A percentile compares a stretch with the other conserved stretches of the same genome.
Conservation (phyloP, 2,113 vertebrate genomes). For the Oryzias melastigma region DNA sequence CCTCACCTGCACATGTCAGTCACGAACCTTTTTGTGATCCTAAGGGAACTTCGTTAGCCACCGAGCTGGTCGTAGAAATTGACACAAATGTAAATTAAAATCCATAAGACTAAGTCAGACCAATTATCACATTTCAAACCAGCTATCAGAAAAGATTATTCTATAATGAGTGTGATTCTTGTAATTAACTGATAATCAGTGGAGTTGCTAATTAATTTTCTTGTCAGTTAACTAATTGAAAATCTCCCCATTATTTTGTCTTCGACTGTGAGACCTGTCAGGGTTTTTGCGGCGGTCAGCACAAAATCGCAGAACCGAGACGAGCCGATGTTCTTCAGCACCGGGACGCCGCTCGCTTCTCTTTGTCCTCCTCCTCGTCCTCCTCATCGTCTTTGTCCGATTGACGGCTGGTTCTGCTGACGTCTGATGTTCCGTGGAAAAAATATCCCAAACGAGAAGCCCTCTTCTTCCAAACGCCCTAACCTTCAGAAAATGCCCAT, state of each 20-base stretch:
- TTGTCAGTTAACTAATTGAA: neutral
- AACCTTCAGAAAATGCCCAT: slow-evolving; percentile 57
- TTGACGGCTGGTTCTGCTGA: slow-evolving; percentile 18
- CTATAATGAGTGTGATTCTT: slow-evolving; percentile 10
- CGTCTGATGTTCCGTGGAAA: slow-evolving; percentile 31
- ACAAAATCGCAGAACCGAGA: slow-evolving; percentile 1
- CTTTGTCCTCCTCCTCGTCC: slow-evolving; percentile 19
- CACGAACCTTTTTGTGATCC: too few relatives aligned
- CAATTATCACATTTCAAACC: slow-evolving; percentile 8
- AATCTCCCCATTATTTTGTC: neutral
- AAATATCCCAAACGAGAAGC: slow-evolving; percentile 34
- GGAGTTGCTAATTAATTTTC: slow-evolving; percentile 18
- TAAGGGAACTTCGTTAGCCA: too few relatives aligned
- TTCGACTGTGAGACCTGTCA: neutral
- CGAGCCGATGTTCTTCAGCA: slow-evolving; percentile 30
- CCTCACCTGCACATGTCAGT: too few relatives aligned
- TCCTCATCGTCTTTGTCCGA: neutral
- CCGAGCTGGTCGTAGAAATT: neutral
- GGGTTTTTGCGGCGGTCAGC: slow-evolving; percentile 1
- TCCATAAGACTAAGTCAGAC: neutral
- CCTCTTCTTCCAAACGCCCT: slow-evolving; percentile 41
- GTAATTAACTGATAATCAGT: slow-evolving; percentile 25
- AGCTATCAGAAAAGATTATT: neutral
- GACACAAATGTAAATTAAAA: neutral
- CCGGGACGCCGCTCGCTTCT: slow-evolving; percentile 21